Evolutionary conservation across 2,113 vertebrate species (phyloP), one percentile per base, ranked within the genome.

Genomic region (Brachyhypopomus gauderio): DNA sequence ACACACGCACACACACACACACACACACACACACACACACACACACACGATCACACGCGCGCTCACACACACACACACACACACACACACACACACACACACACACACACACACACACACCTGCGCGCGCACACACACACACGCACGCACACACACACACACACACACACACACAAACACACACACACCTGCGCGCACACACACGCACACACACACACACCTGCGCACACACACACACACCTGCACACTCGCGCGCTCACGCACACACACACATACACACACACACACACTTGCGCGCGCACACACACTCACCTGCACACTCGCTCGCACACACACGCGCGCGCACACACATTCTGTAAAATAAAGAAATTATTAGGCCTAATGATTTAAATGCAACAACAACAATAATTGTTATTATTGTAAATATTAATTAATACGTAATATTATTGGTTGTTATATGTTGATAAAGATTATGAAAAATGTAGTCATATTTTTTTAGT

Each of bases 141-240:
- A 75, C 56, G 38, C 73, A 75, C 73, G 36, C 73, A 75, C 56
- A 60, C 73, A 59, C 23, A 74, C 72, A 74, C 23, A 17, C 19
- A 74, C 52, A 58, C 25, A 7, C 38, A 38, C n/a, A n/a, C n/a
- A n/a, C n/a, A n/a, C n/a, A n/a, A n/a, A n/a, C n/a, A n/a, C 48
- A 52, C 48, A 52, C 48, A 52, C 48, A 20, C 56, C n/a, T n/a
- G n/a, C n/a, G n/a, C 19, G n/a, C 52, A 55, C 52, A 55, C 52
- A 55, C 52, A n/a, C 58, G 22, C 20, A 60, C 19, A 60, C 19
- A 60, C 20, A n/a, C 58, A 22, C 58, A 60, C 58, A 60, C 58
- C n/a, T n/a, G n/a, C n/a, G n/a, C n/a, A 22, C 58, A 60, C 58
- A 60, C 58, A n/a, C 20, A 60, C 20, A 63, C n/a, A 25, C 60